phyloP scores from a whole-genome alignment of 2,797 vertebrate genomes.

The Caiman crocodilus region DNA sequence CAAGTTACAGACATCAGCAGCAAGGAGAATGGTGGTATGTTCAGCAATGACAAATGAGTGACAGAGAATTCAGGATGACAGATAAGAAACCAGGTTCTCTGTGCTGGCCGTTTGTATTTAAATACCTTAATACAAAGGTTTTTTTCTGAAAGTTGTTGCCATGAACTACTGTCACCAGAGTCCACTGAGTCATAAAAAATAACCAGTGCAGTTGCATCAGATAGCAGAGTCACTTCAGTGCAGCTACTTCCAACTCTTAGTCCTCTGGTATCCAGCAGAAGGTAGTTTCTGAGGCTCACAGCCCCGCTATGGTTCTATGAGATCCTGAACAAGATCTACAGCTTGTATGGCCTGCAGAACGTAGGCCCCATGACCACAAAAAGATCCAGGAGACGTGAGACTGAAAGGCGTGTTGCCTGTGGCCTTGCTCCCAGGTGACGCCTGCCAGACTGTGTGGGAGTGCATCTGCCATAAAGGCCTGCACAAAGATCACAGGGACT shows the following conservation, averaged over 20 bases:
- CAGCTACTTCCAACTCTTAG: background rate
- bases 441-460: too few species aligned
- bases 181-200: background rate
- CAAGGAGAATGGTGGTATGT: background rate
- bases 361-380: too few species aligned
- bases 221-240: background rate
- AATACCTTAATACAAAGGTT: background rate
- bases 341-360: too few species aligned
- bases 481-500: too few species aligned
- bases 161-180: background rate
- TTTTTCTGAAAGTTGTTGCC: background rate
- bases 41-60: background rate
- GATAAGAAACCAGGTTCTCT: background rate
- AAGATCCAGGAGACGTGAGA: too few species aligned
- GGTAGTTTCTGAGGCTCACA: background rate
- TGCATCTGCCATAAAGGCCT: too few species aligned
- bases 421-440: too few species aligned
- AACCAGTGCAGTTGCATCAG: background rate
- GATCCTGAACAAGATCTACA: too few species aligned
- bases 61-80: background rate
- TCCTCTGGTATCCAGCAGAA: background rate
- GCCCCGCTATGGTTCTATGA: too few species aligned
- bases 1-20: background rate
- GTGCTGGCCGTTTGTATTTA: background rate
- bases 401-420: too few species aligned